Percentiles rank a stretch among this genome's conserved stretches.
Evolutionary conservation across 2,113 vertebrate genomes (phyloP).

Genomic region (Sphaerodactylus townsendi): DNA sequence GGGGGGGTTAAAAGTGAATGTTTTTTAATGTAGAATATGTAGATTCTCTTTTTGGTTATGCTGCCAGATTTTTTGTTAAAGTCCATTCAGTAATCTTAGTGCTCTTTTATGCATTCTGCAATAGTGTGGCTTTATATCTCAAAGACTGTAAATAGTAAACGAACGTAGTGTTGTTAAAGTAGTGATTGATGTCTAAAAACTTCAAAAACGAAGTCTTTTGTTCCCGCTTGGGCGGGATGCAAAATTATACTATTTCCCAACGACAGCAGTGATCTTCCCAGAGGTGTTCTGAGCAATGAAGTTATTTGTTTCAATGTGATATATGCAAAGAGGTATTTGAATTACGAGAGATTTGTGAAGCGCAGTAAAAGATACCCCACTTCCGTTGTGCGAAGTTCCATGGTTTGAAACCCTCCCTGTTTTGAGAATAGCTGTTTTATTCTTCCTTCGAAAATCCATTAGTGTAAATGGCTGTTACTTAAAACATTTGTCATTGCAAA

Average conservation of each 20-base stretch:
- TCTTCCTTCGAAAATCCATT: constrained; percentile 73
- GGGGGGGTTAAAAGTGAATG: neutral
- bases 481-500: constrained; percentile 65
- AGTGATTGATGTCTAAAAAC: constrained; percentile 63
- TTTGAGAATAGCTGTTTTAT: constrained; percentile 63
- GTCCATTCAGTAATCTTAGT: too few relatives aligned
- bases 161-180: constrained; percentile 59
- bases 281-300: constrained; percentile 75
- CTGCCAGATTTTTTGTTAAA: neutral
- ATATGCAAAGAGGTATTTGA: constrained; percentile 74
- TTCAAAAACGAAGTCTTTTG: constrained; percentile 75
- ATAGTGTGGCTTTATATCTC: neutral
- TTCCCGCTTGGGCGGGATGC: constrained; percentile 63
- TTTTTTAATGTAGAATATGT: neutral
- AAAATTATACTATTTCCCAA: constrained; percentile 64
- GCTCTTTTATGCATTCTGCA: constrained; percentile 49
- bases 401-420: constrained; percentile 52
- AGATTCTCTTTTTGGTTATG: constrained; percentile 16
- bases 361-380: constrained; percentile 60
- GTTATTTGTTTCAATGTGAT: constrained; percentile 75
- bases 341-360: constrained; percentile 74
- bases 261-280: constrained; percentile 70
- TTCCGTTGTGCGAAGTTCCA: constrained; percentile 64
- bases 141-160: neutral
- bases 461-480: constrained; percentile 60